Conservation (phyloP, 2,113 vertebrate genomes). For the Rhinopithecus roxellana region DNA sequence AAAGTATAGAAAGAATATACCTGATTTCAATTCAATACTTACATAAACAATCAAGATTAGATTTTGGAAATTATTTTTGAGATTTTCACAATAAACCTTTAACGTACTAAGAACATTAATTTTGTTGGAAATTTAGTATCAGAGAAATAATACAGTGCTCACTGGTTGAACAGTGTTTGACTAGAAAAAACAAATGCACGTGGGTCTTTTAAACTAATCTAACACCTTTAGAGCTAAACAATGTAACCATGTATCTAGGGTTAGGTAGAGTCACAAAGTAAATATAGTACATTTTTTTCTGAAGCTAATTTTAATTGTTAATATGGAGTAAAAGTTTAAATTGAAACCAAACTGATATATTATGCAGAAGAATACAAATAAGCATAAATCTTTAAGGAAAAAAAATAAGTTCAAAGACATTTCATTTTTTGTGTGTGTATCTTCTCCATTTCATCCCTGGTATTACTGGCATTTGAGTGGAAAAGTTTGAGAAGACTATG, state of each 20-base stretch:
- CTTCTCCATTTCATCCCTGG: neutral
- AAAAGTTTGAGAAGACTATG: neutral
- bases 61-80: slow-evolving; percentile 40
- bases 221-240: neutral
- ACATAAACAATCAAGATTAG: neutral
- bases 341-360: neutral
- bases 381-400: neutral
- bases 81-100: neutral
- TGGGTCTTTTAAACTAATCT: neutral
- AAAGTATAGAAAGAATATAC: neutral
- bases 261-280: neutral
- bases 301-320: slow-evolving; percentile 15
- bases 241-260: neutral
- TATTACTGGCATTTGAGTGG: neutral
- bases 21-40: neutral
- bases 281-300: neutral
- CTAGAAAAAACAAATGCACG: neutral
- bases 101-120: neutral
- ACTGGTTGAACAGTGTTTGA: neutral
- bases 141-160: neutral
- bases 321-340: slow-evolving; percentile 24
- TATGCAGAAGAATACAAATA: neutral
- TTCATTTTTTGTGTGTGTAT: neutral
- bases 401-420: neutral
- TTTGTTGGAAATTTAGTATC: neutral